Base-by-base conservation (phyloP, 1,140 invertebrate genomes). In the Aphaenogaster floridana region DNA sequence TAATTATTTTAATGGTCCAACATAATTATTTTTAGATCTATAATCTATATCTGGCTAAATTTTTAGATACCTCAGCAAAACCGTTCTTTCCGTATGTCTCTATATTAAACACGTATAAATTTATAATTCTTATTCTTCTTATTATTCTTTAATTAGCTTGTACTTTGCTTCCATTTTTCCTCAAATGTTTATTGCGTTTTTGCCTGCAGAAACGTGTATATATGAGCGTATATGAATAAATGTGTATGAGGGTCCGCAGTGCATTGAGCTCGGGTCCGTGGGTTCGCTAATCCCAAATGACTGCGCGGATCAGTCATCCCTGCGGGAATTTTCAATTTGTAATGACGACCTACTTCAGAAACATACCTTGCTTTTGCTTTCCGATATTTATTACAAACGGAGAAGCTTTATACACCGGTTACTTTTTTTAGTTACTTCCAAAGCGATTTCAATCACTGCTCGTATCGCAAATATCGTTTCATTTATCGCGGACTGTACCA, bases 401-500 rank as follows among this genome's bases (percentile, higher is more conserved):
- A 7, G 5, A 21, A 52, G 0, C 15, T 68, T 68, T 17, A 13
- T 17, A 45, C 15, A 2, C 0, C 45, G 34, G 11, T 66, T 21
- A 50, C 15, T 36, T 4, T 72, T 48, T 48, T 48, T 34, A 69
- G 1, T 81, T 34, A 36, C n/a, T 36, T 63, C 36, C 13, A 9
- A 80, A 17, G 36, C 0, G 15, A 34, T 66, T 54, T 57, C 28
- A 7, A 34, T 54, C 11, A 57, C 15, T 45, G 21, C 9, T 54
- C 15, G 21, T 11, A 6, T 42, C 13, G 21, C 34, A 64, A 52
- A 9, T n/a, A n/a, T 13, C 45, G n/a, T 63, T 50, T 74, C 3
- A 84, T 50, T 76, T 84, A 39, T 13, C 17, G 4, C 28, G n/a
- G 34, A 84, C 39, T 76, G 54, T 50, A 50, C 69, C 11, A 61